Conservation (phyloP, 2,888 invertebrate genomes). For the Sceliomorpha sp. region DNA sequence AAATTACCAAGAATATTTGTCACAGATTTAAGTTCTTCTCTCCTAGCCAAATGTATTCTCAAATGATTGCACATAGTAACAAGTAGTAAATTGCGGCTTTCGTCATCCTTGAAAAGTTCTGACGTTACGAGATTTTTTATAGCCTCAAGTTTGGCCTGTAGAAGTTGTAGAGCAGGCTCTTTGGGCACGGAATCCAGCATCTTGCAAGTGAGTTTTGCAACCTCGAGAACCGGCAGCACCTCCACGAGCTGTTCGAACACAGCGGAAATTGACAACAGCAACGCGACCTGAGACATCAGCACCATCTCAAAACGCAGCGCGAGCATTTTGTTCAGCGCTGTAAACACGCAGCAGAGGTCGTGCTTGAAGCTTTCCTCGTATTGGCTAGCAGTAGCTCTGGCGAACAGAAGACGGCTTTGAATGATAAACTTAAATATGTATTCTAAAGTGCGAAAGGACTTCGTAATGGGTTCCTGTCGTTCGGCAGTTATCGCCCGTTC, state of each 20-base stretch:
- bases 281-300: constrained; percentile 89
- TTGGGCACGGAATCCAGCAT: constrained; percentile 89
- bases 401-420: constrained; percentile 91
- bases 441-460: constrained; percentile 93
- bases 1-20: constrained; percentile 88
- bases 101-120: constrained; percentile 87
- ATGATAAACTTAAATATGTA: constrained; percentile 96
- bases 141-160: constrained; percentile 90
- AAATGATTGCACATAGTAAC: constrained; percentile 92
- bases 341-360: constrained; percentile 90
- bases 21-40: constrained; percentile 91
- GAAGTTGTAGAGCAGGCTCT: constrained; percentile 85
- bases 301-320: constrained; percentile 87
- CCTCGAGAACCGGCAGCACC: constrained; percentile 88
- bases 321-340: constrained; percentile 89
- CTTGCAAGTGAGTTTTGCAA: constrained; percentile 89
- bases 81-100: constrained; percentile 91
- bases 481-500: constrained; percentile 92
- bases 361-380: constrained; percentile 92
- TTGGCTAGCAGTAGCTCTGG: constrained; percentile 92
- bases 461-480: constrained; percentile 93
- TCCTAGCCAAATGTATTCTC: constrained; percentile 89
- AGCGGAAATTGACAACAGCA: constrained; percentile 90
- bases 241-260: constrained; percentile 90
- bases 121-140: constrained; percentile 90